These are phyloP conservation scores for Leptura quadrifasciata DNA, from an alignment of 2,888 invertebrate genomes.

Conservation along the genomic window DNA sequence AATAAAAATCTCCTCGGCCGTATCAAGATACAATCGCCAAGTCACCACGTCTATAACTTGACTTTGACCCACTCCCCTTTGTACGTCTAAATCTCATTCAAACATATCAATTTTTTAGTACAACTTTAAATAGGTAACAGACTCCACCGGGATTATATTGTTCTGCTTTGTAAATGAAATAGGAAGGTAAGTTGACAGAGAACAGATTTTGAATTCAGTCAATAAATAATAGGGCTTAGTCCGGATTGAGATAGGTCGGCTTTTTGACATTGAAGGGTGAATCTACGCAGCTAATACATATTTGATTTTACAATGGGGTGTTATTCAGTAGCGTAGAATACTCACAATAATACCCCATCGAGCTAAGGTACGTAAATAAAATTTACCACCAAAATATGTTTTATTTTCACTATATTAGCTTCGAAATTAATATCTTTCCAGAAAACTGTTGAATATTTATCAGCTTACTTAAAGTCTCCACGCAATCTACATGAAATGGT, in stretches of 20 bases:
- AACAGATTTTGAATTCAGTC: slow-evolving; percentile 38
- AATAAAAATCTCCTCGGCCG: neutral
- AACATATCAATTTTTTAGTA: slow-evolving; percentile 36
- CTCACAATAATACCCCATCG: neutral
- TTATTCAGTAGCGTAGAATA: slow-evolving; percentile 19
- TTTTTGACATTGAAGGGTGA: slow-evolving; percentile 61
- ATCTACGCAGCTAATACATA: slow-evolving; percentile 54
- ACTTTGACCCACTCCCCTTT: slow-evolving; percentile 40
- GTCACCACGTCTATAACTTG: slow-evolving; percentile 5
- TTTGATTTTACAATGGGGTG: slow-evolving; percentile 52
- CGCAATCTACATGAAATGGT: too few species aligned
- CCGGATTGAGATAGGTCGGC: slow-evolving; percentile 63
- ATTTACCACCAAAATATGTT: too few species aligned
- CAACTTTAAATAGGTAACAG: slow-evolving; percentile 11
- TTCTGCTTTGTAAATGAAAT: slow-evolving; percentile 28
- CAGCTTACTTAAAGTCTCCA: too few species aligned
- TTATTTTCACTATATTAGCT: too few species aligned
- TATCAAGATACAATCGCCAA: slow-evolving; percentile 24
- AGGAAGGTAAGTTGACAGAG: slow-evolving; percentile 36
- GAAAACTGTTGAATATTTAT: too few species aligned
- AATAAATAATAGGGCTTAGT: slow-evolving; percentile 61
- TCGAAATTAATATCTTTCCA: too few species aligned
- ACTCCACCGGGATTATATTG: slow-evolving; percentile 30
- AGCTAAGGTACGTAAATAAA: too few species aligned
- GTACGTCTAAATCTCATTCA: slow-evolving; percentile 6